phyloP scores from a whole-genome alignment of 1,140 invertebrate genomes.

The Phenacoccus solenopsis region DNA sequence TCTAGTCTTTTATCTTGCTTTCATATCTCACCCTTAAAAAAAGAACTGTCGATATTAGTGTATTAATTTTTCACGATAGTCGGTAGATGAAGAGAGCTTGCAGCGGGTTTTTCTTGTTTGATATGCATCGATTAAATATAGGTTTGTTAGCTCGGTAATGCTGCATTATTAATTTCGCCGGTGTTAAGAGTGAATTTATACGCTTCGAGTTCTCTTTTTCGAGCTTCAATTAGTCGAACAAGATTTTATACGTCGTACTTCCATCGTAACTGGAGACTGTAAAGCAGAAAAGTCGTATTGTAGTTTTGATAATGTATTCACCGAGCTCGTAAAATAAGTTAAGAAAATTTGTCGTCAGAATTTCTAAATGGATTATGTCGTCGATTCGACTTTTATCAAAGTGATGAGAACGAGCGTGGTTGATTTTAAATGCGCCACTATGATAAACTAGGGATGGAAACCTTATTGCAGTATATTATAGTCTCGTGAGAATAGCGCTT shows the following conservation, averaged over 20 bases:
- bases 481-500: neutral
- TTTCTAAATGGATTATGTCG: neutral
- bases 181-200: too few relatives aligned
- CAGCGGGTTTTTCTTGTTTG: neutral
- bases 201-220: neutral
- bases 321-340: neutral
- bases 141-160: neutral
- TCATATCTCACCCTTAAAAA: neutral
- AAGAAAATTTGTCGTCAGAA: neutral
- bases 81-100: neutral
- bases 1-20: constrained; percentile 2
- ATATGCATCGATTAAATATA: neutral
- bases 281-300: neutral
- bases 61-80: neutral
- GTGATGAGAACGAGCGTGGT: neutral
- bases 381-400: neutral
- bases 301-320: neutral
- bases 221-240: neutral
- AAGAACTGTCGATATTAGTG: neutral
- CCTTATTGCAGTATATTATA: neutral
- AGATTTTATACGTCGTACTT: neutral
- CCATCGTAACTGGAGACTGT: too few relatives aligned
- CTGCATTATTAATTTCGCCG: neutral
- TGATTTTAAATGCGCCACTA: neutral
- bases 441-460: constrained; percentile 1